Conservation (phyloP, 2,797 vertebrate species). For the Sylvilagus floridanus region DNA sequence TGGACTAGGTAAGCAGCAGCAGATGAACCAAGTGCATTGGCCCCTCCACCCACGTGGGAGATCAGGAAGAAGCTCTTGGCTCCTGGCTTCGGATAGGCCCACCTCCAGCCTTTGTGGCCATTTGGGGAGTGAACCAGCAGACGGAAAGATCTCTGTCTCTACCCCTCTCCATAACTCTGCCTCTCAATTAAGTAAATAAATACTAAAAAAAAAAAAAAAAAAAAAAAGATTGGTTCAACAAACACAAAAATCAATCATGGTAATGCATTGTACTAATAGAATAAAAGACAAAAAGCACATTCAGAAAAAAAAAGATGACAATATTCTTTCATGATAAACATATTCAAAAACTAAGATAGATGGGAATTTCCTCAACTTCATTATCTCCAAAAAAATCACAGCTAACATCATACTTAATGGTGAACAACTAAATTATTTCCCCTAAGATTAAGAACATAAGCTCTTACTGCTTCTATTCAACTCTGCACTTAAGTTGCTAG, state of each 20-base stretch:
- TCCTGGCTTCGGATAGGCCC: too few relatives aligned
- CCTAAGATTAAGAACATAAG: background rate
- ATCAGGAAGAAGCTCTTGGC: too few relatives aligned
- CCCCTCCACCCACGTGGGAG: too few relatives aligned
- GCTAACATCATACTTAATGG: background rate
- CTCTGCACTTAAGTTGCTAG: background rate
- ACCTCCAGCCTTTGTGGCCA: too few relatives aligned
- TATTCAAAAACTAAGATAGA: slow-evolving; percentile 13
- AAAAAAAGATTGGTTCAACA: background rate
- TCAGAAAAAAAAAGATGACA: slow-evolving; percentile 41
- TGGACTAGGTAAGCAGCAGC: too few relatives aligned
- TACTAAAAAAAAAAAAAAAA: too few relatives aligned
- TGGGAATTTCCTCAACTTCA: slow-evolving; percentile 15
- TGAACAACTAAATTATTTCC: background rate
- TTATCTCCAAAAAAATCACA: slow-evolving; percentile 12
- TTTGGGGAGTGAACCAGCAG: too few relatives aligned
- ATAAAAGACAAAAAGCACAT: background rate
- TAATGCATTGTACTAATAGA: background rate
- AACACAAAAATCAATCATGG: background rate
- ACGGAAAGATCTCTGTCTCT: too few relatives aligned
- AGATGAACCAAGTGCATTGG: too few relatives aligned
- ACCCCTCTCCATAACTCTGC: too few relatives aligned
- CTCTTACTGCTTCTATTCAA: background rate
- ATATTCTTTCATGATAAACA: slow-evolving; percentile 36
- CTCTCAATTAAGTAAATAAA: too few relatives aligned